These are phyloP conservation scores for Sinella curviseta DNA, from an alignment of 1,140 invertebrate species.

Conservation along the genomic window DNA sequence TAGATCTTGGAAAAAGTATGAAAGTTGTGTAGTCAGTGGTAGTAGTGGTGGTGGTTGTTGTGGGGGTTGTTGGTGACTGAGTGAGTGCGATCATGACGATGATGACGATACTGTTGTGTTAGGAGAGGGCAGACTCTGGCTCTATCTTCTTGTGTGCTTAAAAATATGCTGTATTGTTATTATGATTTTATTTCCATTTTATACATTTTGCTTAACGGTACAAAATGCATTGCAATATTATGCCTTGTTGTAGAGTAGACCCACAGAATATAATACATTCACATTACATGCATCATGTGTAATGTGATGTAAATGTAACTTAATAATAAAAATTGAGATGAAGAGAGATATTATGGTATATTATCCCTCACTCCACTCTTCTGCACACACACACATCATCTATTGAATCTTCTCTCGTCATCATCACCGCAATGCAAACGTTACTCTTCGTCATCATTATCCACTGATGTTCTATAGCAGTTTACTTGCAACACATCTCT, in stretches of 20 bases:
- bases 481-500: background rate
- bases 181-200: background rate
- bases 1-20: no score
- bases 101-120: background rate
- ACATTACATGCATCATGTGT: no score
- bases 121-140: background rate
- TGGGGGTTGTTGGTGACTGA: conserved; percentile 6
- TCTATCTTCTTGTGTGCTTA: background rate
- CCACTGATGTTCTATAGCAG: background rate
- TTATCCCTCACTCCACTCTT: no score
- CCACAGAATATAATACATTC: no score
- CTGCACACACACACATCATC: no score
- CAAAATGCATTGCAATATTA: background rate
- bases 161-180: background rate
- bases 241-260: background rate
- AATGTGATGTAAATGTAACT: no score
- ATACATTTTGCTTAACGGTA: background rate
- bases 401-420: no score
- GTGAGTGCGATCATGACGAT: background rate
- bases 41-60: background rate
- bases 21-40: background rate
- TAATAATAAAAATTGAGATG: no score
- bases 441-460: background rate
- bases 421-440: background rate
- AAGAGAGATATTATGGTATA: background rate